These are phyloP conservation scores for Pachyseris speciosa DNA, from an alignment of 64 coral and sea anemone species.

Conservation along the genomic window DNA sequence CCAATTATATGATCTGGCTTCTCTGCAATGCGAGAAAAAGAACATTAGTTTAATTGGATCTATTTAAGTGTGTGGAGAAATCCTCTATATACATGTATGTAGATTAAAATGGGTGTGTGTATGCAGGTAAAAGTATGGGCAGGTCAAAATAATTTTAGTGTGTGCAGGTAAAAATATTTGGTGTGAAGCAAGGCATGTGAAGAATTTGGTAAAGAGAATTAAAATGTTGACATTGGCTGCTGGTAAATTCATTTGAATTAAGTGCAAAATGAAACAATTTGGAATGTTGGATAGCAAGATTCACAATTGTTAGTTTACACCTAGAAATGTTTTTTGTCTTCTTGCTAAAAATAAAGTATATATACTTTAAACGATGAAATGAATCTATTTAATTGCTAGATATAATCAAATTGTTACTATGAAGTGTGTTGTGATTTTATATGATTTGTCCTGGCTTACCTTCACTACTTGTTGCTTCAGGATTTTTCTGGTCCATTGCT, in stretches of 20 bases:
- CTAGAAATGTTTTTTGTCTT: too few species aligned
- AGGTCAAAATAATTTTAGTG: conserved; percentile 26
- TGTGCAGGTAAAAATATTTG: conserved; percentile 7
- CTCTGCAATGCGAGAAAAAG: conserved; percentile 34
- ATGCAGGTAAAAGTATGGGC: conserved; percentile 24
- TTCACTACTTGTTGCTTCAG: conserved; percentile 66
- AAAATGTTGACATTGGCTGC: conserved; percentile 19
- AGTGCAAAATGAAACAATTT: conserved; percentile 25
- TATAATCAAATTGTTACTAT: too few species aligned
- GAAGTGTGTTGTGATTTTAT: too few species aligned
- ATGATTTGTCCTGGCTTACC: conserved; percentile 56
- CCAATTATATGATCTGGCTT: conserved; percentile 39
- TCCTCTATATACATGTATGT: conserved; percentile 8
- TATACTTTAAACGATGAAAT: too few species aligned
- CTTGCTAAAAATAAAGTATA: too few species aligned
- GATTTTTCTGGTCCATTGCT: conserved; percentile 62
- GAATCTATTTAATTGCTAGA: too few species aligned
- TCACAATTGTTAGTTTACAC: too few species aligned
- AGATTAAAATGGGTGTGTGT: conserved; percentile 11
- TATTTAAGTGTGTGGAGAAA: conserved; percentile 53
- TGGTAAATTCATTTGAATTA: conserved; percentile 33
- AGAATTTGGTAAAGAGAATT: conserved; percentile 16
- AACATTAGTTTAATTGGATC: conserved; percentile 6
- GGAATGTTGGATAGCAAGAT: too few species aligned
- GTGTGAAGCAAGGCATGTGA: background rate